Conservation (phyloP, 2,888 invertebrate species). For the Alsophila aescularia region DNA sequence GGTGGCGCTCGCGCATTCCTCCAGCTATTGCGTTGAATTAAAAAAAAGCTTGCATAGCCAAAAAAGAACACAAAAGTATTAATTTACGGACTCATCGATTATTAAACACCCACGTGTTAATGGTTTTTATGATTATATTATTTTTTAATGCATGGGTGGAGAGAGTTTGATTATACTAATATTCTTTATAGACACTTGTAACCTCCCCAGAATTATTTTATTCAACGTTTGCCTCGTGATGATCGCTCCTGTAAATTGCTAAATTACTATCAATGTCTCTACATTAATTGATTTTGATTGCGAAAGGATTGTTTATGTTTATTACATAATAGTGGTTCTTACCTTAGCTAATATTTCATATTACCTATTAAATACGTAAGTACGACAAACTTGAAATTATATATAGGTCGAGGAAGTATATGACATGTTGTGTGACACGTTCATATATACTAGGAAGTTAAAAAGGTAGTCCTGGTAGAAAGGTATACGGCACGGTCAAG, state of each 20-base stretch:
- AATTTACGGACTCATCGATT: constrained; percentile 74
- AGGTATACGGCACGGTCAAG: too few species aligned
- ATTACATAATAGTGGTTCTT: too few species aligned
- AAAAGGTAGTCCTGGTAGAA: too few species aligned
- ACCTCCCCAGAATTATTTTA: neutral
- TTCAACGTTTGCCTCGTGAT: neutral
- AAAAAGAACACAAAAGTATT: constrained; percentile 65
- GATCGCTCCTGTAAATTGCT: neutral
- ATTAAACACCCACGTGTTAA: constrained; percentile 74
- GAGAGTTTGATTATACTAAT: constrained; percentile 27
- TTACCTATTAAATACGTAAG: too few species aligned
- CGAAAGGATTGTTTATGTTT: too few species aligned
- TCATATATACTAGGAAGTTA: too few species aligned
- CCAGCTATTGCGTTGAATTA: constrained; percentile 59
- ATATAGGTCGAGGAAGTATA: too few species aligned
- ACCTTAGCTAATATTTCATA: too few species aligned
- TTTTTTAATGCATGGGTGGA: constrained; percentile 43
- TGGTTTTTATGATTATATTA: constrained; percentile 64
- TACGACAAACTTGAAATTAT: too few species aligned
- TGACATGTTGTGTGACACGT: too few species aligned
- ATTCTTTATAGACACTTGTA: constrained; percentile 26
- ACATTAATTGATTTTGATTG: too few species aligned
- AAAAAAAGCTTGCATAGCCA: constrained; percentile 40
- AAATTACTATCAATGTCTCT: too few species aligned
- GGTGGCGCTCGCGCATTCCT: constrained; percentile 72